These are phyloP conservation scores for Tamandua tetradactyla DNA, from an alignment of 2,797 vertebrate species.

Conservation along the genomic window DNA sequence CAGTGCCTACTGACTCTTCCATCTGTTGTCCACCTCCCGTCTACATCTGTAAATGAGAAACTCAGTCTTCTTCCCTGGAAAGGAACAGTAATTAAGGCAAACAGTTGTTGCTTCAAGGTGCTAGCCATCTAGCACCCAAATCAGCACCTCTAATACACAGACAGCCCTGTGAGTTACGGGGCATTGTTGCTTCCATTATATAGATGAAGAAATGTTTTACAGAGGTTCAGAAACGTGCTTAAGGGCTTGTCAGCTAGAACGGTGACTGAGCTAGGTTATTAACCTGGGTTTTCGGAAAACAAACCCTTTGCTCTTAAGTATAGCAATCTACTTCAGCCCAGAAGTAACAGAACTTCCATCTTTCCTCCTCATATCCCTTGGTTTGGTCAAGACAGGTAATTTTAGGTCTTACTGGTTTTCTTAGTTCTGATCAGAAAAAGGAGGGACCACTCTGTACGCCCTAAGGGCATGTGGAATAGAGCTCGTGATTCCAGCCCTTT, in stretches of 20 bases:
- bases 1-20: not conserved
- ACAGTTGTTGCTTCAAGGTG: not conserved
- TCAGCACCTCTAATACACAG: not conserved
- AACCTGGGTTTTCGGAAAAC: not conserved
- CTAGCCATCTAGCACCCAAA: not conserved
- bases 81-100: not conserved
- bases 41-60: not conserved
- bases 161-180: not conserved
- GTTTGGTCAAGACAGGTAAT: no score
- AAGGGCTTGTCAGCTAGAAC: not conserved
- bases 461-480: accelerated
- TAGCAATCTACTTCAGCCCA: not conserved
- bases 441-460: not conserved
- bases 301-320: not conserved
- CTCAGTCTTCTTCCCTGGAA: not conserved
- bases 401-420: not conserved
- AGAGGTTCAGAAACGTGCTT: not conserved
- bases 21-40: not conserved
- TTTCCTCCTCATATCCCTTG: not conserved
- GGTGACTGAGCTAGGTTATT: no score
- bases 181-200: not conserved
- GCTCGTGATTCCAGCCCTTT: not conserved
- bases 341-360: not conserved
- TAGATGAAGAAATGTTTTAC: not conserved
- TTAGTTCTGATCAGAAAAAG: not conserved